Conservation (phyloP, 2,888 invertebrate genomes). For the Kuschelorhynchus macadamiae region DNA sequence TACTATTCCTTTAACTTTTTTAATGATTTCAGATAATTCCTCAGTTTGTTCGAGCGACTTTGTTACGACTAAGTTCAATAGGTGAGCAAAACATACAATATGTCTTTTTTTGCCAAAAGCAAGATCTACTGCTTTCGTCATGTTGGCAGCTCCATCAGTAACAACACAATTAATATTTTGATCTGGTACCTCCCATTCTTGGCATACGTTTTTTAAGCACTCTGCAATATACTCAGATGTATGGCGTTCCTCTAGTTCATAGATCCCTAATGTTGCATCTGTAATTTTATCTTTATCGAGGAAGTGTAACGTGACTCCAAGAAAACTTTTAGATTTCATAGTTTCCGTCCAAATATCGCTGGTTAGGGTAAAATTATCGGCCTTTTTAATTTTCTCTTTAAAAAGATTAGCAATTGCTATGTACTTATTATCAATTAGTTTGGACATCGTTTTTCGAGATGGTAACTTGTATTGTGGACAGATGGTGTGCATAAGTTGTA, state of each 20-base stretch:
- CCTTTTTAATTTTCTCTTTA: neutral
- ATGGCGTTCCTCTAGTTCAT: conserved; percentile 13
- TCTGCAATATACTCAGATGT: conserved; percentile 12
- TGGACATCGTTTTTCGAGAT: conserved; percentile 4
- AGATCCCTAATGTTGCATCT: conserved; percentile 6
- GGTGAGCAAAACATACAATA: conserved; percentile 14
- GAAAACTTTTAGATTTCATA: neutral
- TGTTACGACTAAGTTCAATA: conserved; percentile 13
- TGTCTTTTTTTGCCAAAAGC: conserved; percentile 19
- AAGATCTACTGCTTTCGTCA: conserved; percentile 4
- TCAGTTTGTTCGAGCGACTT: neutral
- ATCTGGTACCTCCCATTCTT: neutral
- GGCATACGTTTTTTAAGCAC: neutral
- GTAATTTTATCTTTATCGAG: neutral
- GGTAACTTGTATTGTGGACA: conserved; percentile 22
- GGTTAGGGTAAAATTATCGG: neutral
- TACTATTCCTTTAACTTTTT: conserved; percentile 20
- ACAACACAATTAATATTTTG: conserved; percentile 3
- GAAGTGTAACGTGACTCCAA: conserved; percentile 20
- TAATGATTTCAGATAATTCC: conserved; percentile 22
- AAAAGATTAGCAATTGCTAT: conserved; percentile 4
- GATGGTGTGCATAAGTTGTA: neutral
- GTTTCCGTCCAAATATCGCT: conserved; percentile 22
- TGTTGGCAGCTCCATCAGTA: conserved; percentile 12
- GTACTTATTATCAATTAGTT: conserved; percentile 25